Percentiles rank a stretch among this genome's conserved stretches.
Evolutionary conservation across 2,888 invertebrate species (phyloP).

Genomic region (Oscheius sp.): DNA sequence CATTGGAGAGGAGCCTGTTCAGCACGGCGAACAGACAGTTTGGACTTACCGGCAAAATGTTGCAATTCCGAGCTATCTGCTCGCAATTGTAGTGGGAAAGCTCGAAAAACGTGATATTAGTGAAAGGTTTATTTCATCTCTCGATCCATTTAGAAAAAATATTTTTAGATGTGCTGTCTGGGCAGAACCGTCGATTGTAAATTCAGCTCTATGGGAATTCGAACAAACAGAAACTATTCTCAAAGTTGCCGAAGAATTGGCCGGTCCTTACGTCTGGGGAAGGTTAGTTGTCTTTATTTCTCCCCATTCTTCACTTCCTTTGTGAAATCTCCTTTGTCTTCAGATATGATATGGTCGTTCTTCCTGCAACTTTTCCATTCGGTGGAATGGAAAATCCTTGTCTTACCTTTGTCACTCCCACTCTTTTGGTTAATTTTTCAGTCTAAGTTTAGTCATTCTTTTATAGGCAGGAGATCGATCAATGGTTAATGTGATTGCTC

Average conservation of each 20-base stretch:
- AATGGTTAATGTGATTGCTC: conserved; percentile 86
- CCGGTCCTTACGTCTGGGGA: conserved; percentile 66
- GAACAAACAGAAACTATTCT: conserved; percentile 71
- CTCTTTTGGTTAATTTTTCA: conserved; percentile 70
- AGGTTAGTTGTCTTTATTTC: conserved; percentile 70
- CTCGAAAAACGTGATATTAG: conserved; percentile 75
- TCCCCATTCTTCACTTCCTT: too few relatives aligned
- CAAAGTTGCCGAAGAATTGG: conserved; percentile 48
- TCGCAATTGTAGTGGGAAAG: conserved; percentile 87
- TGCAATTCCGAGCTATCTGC: conserved; percentile 86
- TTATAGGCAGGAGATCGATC: conserved; percentile 86
- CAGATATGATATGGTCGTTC: conserved; percentile 82
- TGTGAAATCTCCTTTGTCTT: too few relatives aligned
- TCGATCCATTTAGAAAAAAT: not conserved
- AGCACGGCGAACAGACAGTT: conserved; percentile 30
- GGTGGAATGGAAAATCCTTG: conserved; percentile 85
- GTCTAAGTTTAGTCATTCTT: too few relatives aligned
- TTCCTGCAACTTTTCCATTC: conserved; percentile 91
- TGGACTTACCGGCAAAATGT: conserved; percentile 74
- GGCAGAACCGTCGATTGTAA: conserved; percentile 86
- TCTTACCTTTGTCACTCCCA: conserved; percentile 91
- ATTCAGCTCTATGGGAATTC: conserved; percentile 86
- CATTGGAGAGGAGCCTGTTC: conserved; percentile 41
- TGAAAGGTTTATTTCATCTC: conserved; percentile 71
- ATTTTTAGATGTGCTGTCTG: conserved; percentile 79